phyloP scores from a whole-genome alignment of 2,797 vertebrate genomes.

The Poecilia picta region DNA sequence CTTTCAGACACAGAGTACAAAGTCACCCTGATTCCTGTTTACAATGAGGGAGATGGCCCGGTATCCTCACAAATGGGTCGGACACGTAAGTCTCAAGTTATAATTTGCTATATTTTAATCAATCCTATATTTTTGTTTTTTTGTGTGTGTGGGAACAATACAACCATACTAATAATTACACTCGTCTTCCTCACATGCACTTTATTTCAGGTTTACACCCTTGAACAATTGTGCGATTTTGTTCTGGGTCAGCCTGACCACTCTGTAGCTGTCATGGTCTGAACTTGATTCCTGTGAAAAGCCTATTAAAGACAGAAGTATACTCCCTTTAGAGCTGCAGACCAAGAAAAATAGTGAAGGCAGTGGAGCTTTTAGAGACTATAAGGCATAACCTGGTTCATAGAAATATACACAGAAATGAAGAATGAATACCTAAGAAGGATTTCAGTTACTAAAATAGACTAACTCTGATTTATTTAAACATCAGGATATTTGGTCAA shows the following conservation, averaged over 20 bases:
- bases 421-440: neutral
- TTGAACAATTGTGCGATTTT: neutral
- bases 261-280: neutral
- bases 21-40: slow-evolving; percentile 87
- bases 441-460: neutral
- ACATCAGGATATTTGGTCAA: neutral
- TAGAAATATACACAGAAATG: neutral
- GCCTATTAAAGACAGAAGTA: neutral
- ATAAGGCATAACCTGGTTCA: neutral
- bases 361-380: neutral
- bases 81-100: slow-evolving; percentile 82
- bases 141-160: neutral
- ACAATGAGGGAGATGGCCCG: slow-evolving; percentile 85
- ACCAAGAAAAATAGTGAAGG: neutral
- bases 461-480: neutral
- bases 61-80: slow-evolving; percentile 80
- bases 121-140: neutral
- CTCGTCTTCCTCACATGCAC: neutral
- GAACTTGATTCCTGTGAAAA: neutral
- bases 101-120: neutral
- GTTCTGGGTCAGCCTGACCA: slow-evolving; percentile 6
- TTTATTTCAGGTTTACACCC: neutral
- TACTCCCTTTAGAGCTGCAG: neutral
- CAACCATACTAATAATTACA: neutral
- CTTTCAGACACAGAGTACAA: slow-evolving; percentile 90